Percentiles rank a stretch among this genome's conserved stretches.
phyloP scores from a whole-genome alignment of 2,888 invertebrate species.

The Tridacna crocea region DNA sequence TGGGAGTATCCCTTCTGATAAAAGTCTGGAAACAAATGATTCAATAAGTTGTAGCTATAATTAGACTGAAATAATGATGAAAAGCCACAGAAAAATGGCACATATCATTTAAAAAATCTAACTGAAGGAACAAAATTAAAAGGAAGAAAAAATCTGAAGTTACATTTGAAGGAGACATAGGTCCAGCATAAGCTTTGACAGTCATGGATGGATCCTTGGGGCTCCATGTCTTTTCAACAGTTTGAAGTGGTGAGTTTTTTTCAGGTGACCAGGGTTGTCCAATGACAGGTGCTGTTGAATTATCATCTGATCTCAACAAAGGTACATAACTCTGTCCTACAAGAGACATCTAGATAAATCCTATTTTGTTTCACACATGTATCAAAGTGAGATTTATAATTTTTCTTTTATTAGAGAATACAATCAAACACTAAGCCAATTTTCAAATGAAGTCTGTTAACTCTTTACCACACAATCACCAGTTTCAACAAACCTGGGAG shows the following conservation, averaged over 20 bases:
- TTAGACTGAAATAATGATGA: no score
- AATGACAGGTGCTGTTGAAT: constrained; percentile 90
- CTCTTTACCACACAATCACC: no score
- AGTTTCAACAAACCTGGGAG: no score
- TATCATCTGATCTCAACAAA: constrained; percentile 91
- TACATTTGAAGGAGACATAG: constrained; percentile 89
- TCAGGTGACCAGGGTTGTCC: constrained; percentile 87
- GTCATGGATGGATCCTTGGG: constrained; percentile 73
- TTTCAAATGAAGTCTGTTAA: neutral
- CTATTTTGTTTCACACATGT: no score
- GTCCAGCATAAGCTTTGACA: constrained; percentile 93
- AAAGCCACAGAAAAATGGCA: no score
- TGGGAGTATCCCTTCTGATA: no score
- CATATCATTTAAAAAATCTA: no score
- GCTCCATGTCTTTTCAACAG: constrained; percentile 51
- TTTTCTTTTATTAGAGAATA: no score
- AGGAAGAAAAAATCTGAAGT: neutral
- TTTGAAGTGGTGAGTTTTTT: constrained; percentile 48
- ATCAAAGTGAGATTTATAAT: no score
- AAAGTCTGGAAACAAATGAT: no score
- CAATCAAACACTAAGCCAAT: neutral
- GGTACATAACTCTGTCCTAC: constrained; percentile 94
- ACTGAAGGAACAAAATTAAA: no score
- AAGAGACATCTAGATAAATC: constrained; percentile 24
- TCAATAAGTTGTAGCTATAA: no score